Conservation (phyloP, 2,888 invertebrate species). For the Ceramica pisi region DNA sequence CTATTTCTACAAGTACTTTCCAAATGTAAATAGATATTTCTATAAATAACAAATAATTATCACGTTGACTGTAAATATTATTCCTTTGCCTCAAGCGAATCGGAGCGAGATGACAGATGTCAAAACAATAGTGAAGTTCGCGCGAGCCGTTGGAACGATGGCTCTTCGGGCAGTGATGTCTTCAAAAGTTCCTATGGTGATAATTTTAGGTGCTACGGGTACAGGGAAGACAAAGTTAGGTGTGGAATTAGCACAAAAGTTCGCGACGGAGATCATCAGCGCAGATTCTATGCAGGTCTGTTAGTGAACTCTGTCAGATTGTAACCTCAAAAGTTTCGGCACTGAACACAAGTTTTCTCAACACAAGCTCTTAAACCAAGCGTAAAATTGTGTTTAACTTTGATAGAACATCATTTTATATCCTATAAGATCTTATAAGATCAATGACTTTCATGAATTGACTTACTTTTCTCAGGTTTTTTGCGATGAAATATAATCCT, state of each 20-base stretch:
- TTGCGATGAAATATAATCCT: constrained; percentile 25
- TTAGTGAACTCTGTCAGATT: constrained; percentile 46
- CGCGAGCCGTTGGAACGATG: constrained; percentile 77
- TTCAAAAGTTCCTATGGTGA: constrained; percentile 93
- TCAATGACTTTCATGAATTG: background rate
- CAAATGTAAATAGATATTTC: constrained; percentile 39
- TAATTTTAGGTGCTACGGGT: constrained; percentile 98
- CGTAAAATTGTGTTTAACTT: background rate
- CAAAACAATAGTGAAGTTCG: constrained; percentile 87
- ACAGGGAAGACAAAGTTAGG: constrained; percentile 99
- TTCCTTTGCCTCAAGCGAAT: constrained; percentile 46
- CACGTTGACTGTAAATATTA: constrained; percentile 38
- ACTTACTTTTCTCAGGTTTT: background rate
- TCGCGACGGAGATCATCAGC: constrained; percentile 97
- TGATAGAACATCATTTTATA: background rate
- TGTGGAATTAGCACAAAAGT: constrained; percentile 96
- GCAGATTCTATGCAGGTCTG: constrained; percentile 99
- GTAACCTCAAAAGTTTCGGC: constrained; percentile 78
- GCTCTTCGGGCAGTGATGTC: constrained; percentile 83
- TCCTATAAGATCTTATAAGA: background rate
- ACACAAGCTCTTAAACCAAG: background rate
- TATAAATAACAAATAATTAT: constrained; percentile 37
- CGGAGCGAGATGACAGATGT: constrained; percentile 42
- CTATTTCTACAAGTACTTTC: constrained; percentile 21
- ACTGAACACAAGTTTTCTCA: constrained; percentile 21